phyloP scores from a whole-genome alignment of 2,113 vertebrate species.

The Spea multiplicata region DNA sequence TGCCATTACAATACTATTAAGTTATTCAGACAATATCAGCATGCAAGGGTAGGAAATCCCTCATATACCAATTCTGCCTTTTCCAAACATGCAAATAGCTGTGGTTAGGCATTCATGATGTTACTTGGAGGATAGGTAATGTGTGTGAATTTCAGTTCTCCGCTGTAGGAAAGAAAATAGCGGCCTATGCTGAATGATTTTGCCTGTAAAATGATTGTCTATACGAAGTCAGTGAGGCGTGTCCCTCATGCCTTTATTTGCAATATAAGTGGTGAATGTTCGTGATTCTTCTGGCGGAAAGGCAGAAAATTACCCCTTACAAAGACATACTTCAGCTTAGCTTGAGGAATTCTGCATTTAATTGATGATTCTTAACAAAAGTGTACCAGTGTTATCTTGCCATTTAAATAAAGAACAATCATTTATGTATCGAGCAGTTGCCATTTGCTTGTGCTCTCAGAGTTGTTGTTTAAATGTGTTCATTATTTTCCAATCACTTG shows the following conservation, averaged over 20 bases:
- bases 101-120: background rate
- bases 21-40: slow-evolving; percentile 19
- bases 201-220: slow-evolving; percentile 16
- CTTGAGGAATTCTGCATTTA: slow-evolving; percentile 30
- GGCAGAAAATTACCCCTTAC: slow-evolving; percentile 30
- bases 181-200: slow-evolving; percentile 5
- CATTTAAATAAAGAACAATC: slow-evolving; percentile 37
- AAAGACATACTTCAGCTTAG: slow-evolving; percentile 32
- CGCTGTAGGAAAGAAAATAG: slow-evolving; percentile 2
- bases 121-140: background rate
- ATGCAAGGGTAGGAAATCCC: slow-evolving; percentile 21
- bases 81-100: background rate
- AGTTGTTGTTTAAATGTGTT: slow-evolving; percentile 35
- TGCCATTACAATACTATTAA: slow-evolving; percentile 10
- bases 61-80: slow-evolving; percentile 8
- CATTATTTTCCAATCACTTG: slow-evolving; percentile 41
- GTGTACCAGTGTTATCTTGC: slow-evolving; percentile 17
- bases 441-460: background rate
- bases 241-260: slow-evolving; percentile 16
- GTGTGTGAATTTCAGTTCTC: slow-evolving; percentile 1
- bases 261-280: slow-evolving; percentile 15
- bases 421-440: slow-evolving; percentile 25
- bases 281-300: slow-evolving; percentile 3
- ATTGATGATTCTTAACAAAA: slow-evolving; percentile 40
- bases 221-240: slow-evolving; percentile 9